Evolutionary conservation across 2,797 vertebrate genomes (phyloP).

Genomic region (Scarus forsteni): DNA sequence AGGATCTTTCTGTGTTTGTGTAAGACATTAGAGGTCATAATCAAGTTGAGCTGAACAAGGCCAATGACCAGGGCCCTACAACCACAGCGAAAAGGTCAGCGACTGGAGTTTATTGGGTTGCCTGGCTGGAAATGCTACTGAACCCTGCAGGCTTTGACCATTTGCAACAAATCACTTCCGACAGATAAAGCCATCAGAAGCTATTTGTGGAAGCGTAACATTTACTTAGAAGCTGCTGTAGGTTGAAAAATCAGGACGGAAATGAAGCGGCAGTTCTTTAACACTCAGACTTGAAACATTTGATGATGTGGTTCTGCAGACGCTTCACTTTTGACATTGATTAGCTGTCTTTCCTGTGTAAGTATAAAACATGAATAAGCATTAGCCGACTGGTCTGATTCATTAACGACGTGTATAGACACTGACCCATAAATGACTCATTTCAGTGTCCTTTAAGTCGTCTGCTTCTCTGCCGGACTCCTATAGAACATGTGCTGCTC

Average conservation of each 20-base stretch:
- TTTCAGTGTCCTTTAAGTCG: conserved; percentile 15
- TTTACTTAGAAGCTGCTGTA: conserved; percentile 74
- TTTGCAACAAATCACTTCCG: conserved; percentile 79
- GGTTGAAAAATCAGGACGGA: conserved; percentile 44
- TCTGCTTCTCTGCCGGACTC: conserved; percentile 20
- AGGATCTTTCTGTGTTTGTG: conserved; percentile 70
- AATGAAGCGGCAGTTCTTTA: conserved; percentile 25
- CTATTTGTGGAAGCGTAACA: conserved; percentile 79
- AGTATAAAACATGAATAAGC: neutral
- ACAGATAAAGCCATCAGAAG: conserved; percentile 75
- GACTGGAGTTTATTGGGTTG: conserved; percentile 80
- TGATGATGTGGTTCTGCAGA: neutral
- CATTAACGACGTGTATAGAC: neutral
- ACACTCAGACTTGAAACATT: conserved; percentile 35
- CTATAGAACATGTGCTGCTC: conserved; percentile 29
- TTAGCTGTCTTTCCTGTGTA: neutral
- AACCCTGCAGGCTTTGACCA: conserved; percentile 71
- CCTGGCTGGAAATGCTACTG: conserved; percentile 73
- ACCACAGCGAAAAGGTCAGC: conserved; percentile 81
- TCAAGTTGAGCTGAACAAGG: conserved; percentile 78
- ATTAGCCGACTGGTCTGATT: conserved; percentile 2
- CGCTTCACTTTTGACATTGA: neutral
- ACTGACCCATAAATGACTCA: conserved; percentile 13
- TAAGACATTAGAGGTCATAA: conserved; percentile 76
- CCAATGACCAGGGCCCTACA: conserved; percentile 65